phyloP scores from a whole-genome alignment of 1,140 invertebrate species.

The Pogonomyrmex californicus region DNA sequence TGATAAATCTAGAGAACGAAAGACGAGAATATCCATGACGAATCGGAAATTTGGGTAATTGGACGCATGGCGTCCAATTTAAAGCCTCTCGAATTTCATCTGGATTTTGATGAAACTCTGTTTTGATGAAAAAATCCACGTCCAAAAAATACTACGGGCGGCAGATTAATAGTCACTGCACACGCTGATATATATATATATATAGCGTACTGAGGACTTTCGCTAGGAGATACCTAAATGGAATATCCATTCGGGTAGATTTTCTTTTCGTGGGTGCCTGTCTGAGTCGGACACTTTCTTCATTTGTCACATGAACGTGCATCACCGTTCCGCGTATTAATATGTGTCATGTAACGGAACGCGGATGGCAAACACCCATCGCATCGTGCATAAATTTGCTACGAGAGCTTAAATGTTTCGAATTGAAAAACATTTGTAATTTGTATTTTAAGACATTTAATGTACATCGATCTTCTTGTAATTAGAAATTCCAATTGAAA shows the following conservation, averaged over 20 bases:
- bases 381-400: slow-evolving; percentile 9
- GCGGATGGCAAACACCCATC: background rate
- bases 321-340: slow-evolving; percentile 31
- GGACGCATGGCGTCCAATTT: slow-evolving; percentile 12
- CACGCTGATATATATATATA: background rate
- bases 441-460: slow-evolving; percentile 17
- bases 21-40: background rate
- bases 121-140: background rate
- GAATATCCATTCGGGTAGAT: slow-evolving; percentile 24
- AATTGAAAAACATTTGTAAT: slow-evolving; percentile 18
- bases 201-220: slow-evolving; percentile 7
- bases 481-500: background rate
- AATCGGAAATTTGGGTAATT: slow-evolving; percentile 64
- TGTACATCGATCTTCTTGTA: background rate
- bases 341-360: slow-evolving; percentile 55
- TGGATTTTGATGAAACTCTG: slow-evolving; percentile 56
- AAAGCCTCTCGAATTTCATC: background rate
- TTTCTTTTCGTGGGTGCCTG: slow-evolving; percentile 34
- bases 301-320: slow-evolving; percentile 44
- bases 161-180: slow-evolving; percentile 27
- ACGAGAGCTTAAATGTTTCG: background rate
- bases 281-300: slow-evolving; percentile 30
- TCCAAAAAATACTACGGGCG: slow-evolving; percentile 7
- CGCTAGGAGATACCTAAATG: slow-evolving; percentile 16
- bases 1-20: background rate